These are phyloP conservation scores for Phacellophora camtschatica DNA, from an alignment of 30 jellyfish, hydroid and myxozoan genomes.

Conservation along the genomic window DNA sequence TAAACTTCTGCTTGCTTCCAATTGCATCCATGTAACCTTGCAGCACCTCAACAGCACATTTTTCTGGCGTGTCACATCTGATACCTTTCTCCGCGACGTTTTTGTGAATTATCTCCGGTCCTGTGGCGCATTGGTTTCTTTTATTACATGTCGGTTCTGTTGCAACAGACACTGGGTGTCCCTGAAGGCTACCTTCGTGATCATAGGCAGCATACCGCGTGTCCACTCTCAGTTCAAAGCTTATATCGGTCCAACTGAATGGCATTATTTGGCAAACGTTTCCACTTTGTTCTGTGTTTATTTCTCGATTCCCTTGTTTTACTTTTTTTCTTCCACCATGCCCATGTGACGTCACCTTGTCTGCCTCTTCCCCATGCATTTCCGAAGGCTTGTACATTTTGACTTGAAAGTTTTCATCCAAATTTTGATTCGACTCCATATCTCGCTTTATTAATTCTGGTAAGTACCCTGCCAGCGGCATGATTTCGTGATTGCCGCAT, in stretches of 20 bases:
- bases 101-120: neutral
- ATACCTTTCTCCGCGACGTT: neutral
- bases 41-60: neutral
- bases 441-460: neutral
- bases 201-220: neutral
- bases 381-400: neutral
- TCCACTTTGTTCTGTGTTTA: neutral
- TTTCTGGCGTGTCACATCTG: neutral
- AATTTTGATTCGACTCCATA: neutral
- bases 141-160: neutral
- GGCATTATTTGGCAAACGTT: neutral
- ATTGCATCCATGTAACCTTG: conserved; percentile 2
- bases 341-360: neutral
- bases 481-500: neutral
- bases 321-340: too few relatives aligned
- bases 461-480: neutral
- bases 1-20: conserved; percentile 19
- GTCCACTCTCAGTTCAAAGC: neutral
- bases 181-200: neutral
- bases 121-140: neutral
- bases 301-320: too few relatives aligned
- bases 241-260: neutral
- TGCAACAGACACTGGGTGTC: conserved; percentile 15
- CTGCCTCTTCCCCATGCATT: neutral
- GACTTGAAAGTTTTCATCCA: neutral